phyloP scores from a whole-genome alignment of 2,888 invertebrate genomes.

The Aphidius colemani region DNA sequence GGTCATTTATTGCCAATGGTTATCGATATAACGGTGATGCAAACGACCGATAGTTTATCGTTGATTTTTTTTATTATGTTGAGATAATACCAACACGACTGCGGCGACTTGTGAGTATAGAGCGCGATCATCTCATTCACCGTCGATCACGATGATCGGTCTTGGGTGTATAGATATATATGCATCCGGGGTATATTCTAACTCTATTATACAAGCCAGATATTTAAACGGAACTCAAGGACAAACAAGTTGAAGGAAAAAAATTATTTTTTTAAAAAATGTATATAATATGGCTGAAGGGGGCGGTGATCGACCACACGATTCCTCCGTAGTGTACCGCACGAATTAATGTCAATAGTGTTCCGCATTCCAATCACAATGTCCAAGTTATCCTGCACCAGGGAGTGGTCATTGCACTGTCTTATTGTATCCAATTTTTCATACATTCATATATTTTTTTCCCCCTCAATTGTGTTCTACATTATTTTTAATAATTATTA shows the following conservation, averaged over 20 bases:
- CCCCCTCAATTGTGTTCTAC: background rate
- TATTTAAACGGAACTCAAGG: conserved; percentile 16
- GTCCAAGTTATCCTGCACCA: conserved; percentile 6
- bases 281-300: conserved; percentile 8
- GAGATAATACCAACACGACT: background rate
- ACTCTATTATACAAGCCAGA: background rate
- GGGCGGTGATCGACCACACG: conserved; percentile 26
- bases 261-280: conserved; percentile 1
- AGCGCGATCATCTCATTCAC: conserved; percentile 6
- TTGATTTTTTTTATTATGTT: conserved; percentile 5
- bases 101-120: conserved; percentile 5
- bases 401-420: conserved; percentile 26
- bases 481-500: background rate
- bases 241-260: conserved; percentile 21
- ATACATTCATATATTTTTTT: no score
- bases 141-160: conserved; percentile 17
- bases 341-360: conserved; percentile 49
- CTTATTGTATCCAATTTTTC: background rate
- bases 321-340: conserved; percentile 33
- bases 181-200: conserved; percentile 11
- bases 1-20: background rate
- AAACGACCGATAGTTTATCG: conserved; percentile 7
- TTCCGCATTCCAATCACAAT: conserved; percentile 46
- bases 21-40: background rate
- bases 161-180: background rate